These are phyloP conservation scores for Drosophila sucinea DNA, from an alignment of 1,140 invertebrate species.

Conservation along the genomic window DNA sequence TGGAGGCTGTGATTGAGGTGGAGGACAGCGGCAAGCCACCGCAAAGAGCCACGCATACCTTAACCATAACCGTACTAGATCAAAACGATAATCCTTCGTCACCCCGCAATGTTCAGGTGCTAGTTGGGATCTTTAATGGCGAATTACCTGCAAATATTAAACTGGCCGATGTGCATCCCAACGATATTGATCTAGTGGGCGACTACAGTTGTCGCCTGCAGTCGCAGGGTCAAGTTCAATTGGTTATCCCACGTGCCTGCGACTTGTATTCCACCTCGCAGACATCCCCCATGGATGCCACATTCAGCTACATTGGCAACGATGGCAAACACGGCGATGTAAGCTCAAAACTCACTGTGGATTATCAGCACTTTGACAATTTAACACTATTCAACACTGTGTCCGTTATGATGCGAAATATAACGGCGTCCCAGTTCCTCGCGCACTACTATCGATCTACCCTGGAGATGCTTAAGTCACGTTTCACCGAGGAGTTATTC, in stretches of 20 bases:
- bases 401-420: conserved; percentile 89
- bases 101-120: conserved; percentile 91
- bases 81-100: conserved; percentile 96
- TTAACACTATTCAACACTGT: conserved; percentile 92
- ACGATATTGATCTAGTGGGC: conserved; percentile 94
- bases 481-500: conserved; percentile 86
- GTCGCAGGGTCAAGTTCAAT: conserved; percentile 85
- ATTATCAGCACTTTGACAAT: conserved; percentile 92
- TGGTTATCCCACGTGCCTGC: conserved; percentile 90
- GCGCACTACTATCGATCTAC: conserved; percentile 89
- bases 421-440: conserved; percentile 90
- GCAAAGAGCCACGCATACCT: conserved; percentile 90
- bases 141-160: conserved; percentile 88
- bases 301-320: conserved; percentile 92
- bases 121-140: conserved; percentile 91
- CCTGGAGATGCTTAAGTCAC: conserved; percentile 87
- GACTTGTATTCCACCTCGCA: conserved; percentile 89
- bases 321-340: conserved; percentile 95
- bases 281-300: conserved; percentile 88
- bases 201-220: conserved; percentile 93
- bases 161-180: conserved; percentile 95
- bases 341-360: conserved; percentile 91
- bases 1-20: conserved; percentile 92
- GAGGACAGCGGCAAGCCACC: conserved; percentile 94
- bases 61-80: conserved; percentile 92